Percentiles rank a stretch among this genome's conserved stretches.
Conservation (phyloP, 2,888 invertebrate genomes). For the Agrochola macilenta region DNA sequence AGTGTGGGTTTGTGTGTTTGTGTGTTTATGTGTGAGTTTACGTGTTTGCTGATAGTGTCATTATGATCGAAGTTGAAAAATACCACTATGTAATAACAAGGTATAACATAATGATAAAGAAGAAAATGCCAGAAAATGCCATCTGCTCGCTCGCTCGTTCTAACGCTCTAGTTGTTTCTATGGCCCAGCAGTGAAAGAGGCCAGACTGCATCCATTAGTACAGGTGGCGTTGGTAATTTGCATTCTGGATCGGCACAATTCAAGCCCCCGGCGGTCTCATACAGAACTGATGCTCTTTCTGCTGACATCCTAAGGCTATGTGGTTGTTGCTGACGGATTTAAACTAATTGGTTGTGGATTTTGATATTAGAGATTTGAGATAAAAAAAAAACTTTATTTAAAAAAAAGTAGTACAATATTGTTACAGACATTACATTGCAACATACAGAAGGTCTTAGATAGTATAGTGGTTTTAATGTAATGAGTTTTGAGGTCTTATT, state of each 20-base stretch:
- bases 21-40: no score
- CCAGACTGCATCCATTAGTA: conserved; percentile 79
- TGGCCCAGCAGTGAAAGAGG: conserved; percentile 60
- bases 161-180: not conserved
- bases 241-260: conserved; percentile 76
- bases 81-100: no score
- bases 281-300: conserved; percentile 19
- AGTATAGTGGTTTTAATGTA: not conserved
- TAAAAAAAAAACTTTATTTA: no score
- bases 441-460: no score
- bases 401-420: no score
- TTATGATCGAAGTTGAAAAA: no score
- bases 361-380: not conserved
- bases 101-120: no score
- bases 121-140: not conserved
- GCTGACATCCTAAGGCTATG: conserved; percentile 5
- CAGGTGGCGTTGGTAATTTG: conserved; percentile 77
- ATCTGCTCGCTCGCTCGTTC: not conserved
- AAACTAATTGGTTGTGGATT: not conserved
- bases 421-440: no score
- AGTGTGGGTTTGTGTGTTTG: no score
- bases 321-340: not conserved
- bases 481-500: not conserved
- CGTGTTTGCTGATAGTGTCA: no score
- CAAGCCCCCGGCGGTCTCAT: conserved; percentile 42